Base-by-base conservation (phyloP, 2,113 vertebrate species). In the Ceratotherium simum region DNA sequence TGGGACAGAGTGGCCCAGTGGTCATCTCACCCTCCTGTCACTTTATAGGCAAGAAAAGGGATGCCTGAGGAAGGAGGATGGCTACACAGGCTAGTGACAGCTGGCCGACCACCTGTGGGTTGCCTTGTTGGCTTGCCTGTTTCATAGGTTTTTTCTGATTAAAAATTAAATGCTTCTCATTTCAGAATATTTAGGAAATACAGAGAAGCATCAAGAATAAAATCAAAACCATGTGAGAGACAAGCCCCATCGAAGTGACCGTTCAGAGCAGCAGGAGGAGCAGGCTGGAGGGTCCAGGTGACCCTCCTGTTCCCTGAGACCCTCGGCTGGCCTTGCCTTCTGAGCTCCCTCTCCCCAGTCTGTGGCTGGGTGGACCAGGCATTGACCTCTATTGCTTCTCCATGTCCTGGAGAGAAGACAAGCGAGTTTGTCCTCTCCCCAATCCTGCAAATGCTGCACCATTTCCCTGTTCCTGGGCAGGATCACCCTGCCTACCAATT, bases 371-470 rank as follows among this genome's bases (percentile, higher is more conserved):
- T n/a, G n/a, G 23, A 21, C n/a, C 3, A 25, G 60, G 70, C 48
- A 3, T 23, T 42, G 14, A 12, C 48, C 36, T 18, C 54, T 25
- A 33, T 17, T 25, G 67, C 54, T 42, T 20, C 46, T 27, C 23
- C 6, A 0, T 18, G 3, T 39, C 39, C 2, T 16, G 27, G 33
- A 29, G 29, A 14, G 48, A 20, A 31, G 4, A 33, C 2, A 60
- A 51, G n/a, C 1, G 5, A 48, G 46, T 8, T 25, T 33, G 0
- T 42, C n/a, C 75, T 82, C 9, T 11, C 4, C 20, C 69, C 33
- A 16, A 0, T 51, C 78, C 8, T 0, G 1, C 8, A 8, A 73
- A 48, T 3, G 60, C 14, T 2, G 11, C 2, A 0, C 51, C 8
- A 2, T 2, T 12, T 31, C 79, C 36, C 29, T 33, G 7, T 42